Evolutionary conservation across 2,113 vertebrate species (phyloP).

Genomic region (Protobothrops mucrosquamatus): DNA sequence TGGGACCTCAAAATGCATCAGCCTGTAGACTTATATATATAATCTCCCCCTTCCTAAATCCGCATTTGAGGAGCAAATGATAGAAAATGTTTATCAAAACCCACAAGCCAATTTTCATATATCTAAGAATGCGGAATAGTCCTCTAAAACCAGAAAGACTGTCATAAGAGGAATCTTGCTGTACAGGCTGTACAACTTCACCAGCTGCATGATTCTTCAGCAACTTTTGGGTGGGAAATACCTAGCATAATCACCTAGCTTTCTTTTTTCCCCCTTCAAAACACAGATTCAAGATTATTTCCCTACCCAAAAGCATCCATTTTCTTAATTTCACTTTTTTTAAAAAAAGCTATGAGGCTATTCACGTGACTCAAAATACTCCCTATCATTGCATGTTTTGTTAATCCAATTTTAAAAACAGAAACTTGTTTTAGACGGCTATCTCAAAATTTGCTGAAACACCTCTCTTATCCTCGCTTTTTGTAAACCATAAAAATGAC

Average conservation of each 20-base stretch:
- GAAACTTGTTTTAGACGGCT: neutral
- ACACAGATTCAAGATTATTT: conserved; percentile 25
- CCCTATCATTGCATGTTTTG: neutral
- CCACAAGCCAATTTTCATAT: conserved; percentile 58
- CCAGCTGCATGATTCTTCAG: conserved; percentile 51
- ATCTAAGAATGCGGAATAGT: conserved; percentile 72
- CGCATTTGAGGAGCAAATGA: conserved; percentile 40
- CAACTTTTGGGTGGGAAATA: conserved; percentile 59
- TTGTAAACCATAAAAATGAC: neutral
- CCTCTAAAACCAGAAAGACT: conserved; percentile 58
- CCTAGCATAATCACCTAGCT: conserved; percentile 35
- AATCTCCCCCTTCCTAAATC: conserved; percentile 4
- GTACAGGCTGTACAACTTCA: conserved; percentile 60
- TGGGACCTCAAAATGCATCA: neutral
- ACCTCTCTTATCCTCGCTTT: neutral
- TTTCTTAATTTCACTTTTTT: neutral
- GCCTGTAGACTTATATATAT: neutral
- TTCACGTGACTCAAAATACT: neutral
- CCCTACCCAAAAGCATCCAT: neutral
- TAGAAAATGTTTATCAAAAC: conserved; percentile 31
- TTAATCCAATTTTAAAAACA: neutral
- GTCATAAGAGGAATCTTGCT: conserved; percentile 66
- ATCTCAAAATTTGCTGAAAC: neutral
- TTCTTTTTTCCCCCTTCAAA: conserved; percentile 27
- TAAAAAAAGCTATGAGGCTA: neutral